phyloP scores from a whole-genome alignment of 2,113 vertebrate genomes.

The Poeciliopsis retropinna region DNA sequence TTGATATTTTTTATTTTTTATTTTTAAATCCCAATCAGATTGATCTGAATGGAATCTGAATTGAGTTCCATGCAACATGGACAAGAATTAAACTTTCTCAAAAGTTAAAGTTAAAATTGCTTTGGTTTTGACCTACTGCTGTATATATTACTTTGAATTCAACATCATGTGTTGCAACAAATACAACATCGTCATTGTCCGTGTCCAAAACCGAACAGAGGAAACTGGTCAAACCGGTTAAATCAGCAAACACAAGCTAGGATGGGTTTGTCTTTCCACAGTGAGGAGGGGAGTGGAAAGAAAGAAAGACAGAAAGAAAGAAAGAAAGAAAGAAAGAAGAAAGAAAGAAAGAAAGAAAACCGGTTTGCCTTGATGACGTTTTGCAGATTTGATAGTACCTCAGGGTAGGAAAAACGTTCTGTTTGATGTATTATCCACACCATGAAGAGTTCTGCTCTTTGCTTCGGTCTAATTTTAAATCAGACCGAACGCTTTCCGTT shows the following conservation, averaged over 20 bases:
- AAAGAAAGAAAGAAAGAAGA: not conserved
- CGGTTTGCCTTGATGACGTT: constrained; percentile 19
- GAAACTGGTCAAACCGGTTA: not conserved
- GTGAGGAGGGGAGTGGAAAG: not conserved
- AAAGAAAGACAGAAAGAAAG: not conserved
- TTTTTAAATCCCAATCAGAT: too few relatives aligned
- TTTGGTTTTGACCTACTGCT: too few relatives aligned
- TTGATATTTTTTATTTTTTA: too few relatives aligned
- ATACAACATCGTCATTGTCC: too few relatives aligned
- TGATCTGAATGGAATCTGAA: too few relatives aligned
- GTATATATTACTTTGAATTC: too few relatives aligned
- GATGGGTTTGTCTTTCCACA: not conserved
- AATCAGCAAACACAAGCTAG: not conserved
- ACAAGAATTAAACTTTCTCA: too few relatives aligned
- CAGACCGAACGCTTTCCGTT: too few relatives aligned
- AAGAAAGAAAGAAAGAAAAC: not conserved
- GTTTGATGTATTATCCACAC: constrained; percentile 10
- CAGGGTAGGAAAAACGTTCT: not conserved
- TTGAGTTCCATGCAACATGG: too few relatives aligned
- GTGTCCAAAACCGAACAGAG: not conserved
- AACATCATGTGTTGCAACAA: too few relatives aligned
- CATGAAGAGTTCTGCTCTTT: not conserved
- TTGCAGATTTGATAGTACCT: not conserved
- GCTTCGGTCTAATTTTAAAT: too few relatives aligned
- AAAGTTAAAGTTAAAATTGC: too few relatives aligned